Evolutionary conservation across 2,113 vertebrate genomes (phyloP), one percentile per base, ranked within the genome.

Genomic region (Phocoena sinus): DNA sequence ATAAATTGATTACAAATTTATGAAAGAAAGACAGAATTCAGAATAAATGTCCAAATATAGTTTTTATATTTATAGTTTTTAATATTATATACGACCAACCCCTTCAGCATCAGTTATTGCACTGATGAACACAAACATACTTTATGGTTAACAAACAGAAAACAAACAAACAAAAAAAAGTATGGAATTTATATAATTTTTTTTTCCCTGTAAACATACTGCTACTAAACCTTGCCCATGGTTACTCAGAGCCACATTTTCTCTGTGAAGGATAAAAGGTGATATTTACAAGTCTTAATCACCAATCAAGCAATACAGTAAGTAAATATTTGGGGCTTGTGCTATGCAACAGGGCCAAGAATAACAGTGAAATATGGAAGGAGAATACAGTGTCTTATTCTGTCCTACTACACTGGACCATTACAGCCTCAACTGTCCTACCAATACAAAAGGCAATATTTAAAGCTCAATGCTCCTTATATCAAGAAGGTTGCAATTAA

Each of bases 1-100:
- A 25, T 68, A 95, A 91, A 86, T 91, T 65, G 91, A 94, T 92
- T 88, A 73, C 31, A 96, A 94, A 79, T 79, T 93, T 92, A 85
- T 26, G 89, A 41, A 93, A 84, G 26, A 95, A 82, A 83, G 41
- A 65, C 11, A 67, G 41, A 80, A 62, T 44, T 97, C 67, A 86
- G 15, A 96, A 92, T 80, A 95, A 60, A 92, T 83, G 7, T 80
- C 6, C 47, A 96, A 94, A 76, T 85, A 81, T 31, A 90, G 92
- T 88, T 84, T 80, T 89, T 92, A 96, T n/a, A n/a, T n/a, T n/a
- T 85, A 81, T 31, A 90, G 92, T 88, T 84, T 80, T 89, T 92
- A 96, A 80, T 25, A 73, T 62, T 85, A 67, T 53, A 36, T 41
- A 74, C 15, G 36, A 11, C 25, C 28, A 84, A 81, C 13, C 3